Evolutionary conservation across 64 coral and sea anemone species (phyloP).

Genomic region (Montipora efflorescens): DNA sequence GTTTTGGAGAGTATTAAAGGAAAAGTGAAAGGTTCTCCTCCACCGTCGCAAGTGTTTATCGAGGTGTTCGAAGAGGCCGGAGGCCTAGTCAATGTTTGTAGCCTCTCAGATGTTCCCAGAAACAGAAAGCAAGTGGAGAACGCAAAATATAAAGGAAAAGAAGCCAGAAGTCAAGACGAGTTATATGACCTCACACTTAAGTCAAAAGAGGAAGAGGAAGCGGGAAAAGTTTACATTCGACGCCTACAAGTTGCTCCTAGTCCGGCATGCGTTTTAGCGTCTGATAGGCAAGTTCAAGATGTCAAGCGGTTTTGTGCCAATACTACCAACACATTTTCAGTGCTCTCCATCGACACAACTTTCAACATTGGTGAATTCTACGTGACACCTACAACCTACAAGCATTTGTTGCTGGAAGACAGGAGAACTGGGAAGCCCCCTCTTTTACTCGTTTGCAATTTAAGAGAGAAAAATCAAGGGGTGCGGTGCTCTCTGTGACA

Average conservation of each 20-base stretch:
- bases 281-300: not conserved
- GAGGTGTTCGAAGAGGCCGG: not conserved
- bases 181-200: slow-evolving; percentile 8
- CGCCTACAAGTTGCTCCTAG: not conserved
- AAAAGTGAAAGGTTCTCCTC: not conserved
- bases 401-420: not conserved
- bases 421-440: slow-evolving; percentile 4
- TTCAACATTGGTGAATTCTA: not conserved
- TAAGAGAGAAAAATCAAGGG: slow-evolving; percentile 25
- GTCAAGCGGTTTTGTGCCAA: not conserved
- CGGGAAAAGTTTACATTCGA: not conserved
- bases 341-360: not conserved
- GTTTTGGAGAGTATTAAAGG: not conserved
- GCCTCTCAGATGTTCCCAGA: not conserved
- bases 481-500: slow-evolving; percentile 10
- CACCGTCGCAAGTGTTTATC: not conserved
- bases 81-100: not conserved
- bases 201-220: slow-evolving; percentile 30
- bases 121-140: slow-evolving; percentile 54
- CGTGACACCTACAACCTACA: not conserved
- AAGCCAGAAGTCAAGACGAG: slow-evolving; percentile 32
- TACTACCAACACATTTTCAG: not conserved
- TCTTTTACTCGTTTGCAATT: slow-evolving; percentile 31
- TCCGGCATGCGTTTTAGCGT: not conserved
- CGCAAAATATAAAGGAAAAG: slow-evolving; percentile 18